Base-by-base conservation (phyloP, 2,888 invertebrate species). In the Aphidius colemani region DNA sequence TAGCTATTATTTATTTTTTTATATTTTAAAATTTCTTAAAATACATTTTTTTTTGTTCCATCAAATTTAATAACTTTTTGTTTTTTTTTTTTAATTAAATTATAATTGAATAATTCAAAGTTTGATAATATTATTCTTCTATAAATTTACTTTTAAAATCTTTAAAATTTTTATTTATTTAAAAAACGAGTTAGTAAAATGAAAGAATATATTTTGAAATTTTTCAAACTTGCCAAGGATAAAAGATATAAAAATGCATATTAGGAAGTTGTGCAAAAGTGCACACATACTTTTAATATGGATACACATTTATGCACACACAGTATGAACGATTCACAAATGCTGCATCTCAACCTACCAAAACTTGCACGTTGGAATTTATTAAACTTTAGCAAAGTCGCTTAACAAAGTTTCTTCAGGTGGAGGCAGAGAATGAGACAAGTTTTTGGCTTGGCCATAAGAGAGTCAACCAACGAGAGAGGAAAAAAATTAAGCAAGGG, bases 311-410 rank as follows among this genome's bases (percentile, higher is more conserved):
- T 30, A 30, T 30, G 0, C 30, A 30, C 30, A 30, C 30, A 30
- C 30, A 5, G 30, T 30, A 30, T 55, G 55, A 55, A 44, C 55
- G 55, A 55, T 55, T 55, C 44, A 44, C 44, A 43, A 41, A 41
- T 43, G 55, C 30, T 30, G 30, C 43, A 13, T n/a, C 44, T 55
- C 13, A 18, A 55, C 43, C 13, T 13, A 55, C 55, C n/a, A 11
- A 72, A 79, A 78, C 75, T 79, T 76, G 72, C 67, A 70, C 75
- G 74, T 74, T 76, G 79, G 78, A 80, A 79, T 79, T 80, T 79
- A 80, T 80, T 80, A 80, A 80, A 80, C 75, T 80, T 78, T 72
- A 75, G 76, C 75, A 76, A 79, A 80, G 79, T 80, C 78, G 80
- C 77, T 79, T 79, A 78, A 75, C 77, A 75, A 80, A 79, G 78